Evolutionary conservation across 2,797 vertebrate genomes (phyloP).

Genomic region (Gymnothorax reevesii): DNA sequence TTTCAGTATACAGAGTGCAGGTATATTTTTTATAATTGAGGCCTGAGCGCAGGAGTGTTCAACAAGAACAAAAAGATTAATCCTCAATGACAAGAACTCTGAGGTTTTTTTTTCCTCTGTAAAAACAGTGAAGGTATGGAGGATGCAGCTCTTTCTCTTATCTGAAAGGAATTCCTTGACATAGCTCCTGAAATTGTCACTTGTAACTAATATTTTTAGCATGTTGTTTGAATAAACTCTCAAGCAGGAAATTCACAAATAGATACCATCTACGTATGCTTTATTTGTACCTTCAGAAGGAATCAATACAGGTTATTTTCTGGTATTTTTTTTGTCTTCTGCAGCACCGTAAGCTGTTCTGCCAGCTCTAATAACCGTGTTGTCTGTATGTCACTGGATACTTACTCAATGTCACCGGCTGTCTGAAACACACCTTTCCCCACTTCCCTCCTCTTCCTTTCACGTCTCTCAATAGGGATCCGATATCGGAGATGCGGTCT

Average conservation of each 20-base stretch:
- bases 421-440: background rate
- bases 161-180: background rate
- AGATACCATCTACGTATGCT: background rate
- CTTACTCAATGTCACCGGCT: background rate
- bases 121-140: background rate
- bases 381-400: background rate
- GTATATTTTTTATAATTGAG: background rate
- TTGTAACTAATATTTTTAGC: background rate
- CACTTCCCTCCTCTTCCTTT: conserved; percentile 18
- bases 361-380: conserved; percentile 1
- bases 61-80: background rate
- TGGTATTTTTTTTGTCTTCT: background rate
- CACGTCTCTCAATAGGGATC: background rate
- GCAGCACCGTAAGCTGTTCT: background rate
- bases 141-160: background rate
- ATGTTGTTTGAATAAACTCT: background rate
- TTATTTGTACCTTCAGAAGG: background rate
- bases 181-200: background rate
- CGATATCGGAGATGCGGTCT: background rate
- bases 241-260: background rate
- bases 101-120: background rate
- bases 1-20: background rate
- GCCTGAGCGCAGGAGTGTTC: background rate
- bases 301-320: background rate
- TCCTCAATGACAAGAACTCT: background rate